Evolutionary conservation across 2,797 vertebrate genomes (phyloP), one percentile per base, ranked within the genome.

Genomic region (Hoplostethus atlanticus): DNA sequence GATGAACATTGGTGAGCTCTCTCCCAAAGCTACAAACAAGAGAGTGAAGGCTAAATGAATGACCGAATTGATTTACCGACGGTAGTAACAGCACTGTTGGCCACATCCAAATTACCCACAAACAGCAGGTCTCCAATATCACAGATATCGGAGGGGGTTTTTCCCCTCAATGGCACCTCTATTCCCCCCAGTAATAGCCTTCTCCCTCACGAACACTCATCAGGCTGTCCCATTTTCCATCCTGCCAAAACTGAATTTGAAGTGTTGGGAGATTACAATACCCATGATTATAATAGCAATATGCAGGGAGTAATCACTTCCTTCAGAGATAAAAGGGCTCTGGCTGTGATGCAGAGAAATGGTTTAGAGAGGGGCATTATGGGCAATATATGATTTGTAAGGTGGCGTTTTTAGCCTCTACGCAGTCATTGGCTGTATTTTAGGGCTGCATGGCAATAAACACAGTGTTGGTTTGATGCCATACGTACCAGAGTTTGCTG

Each of bases 221-320:
- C 57, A 61, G 47, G 16, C 28, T 15, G 3, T 38, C 46, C 51
- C 42, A 66, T 72, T 74, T 64, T 69, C 70, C 65, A 66, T 73
- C 13, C 38, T 9, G 30, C 61, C 58, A 28, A 44, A 72, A 64
- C 55, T 17, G 28, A 66, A 69, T 76, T 55, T 51, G n/a, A 78
- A 65, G 34, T 64, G 60, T 57, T 34, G n/a, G 34, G 34, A 51
- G 31, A 71, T 58, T 34, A 54, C 10, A 68, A 66, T 6, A 9
- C 5, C 16, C 51, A 59, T 30, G 38, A 64, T 56, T 69, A 17
- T 1, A 50, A 25, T 30, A 57, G n/a, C 34, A 28, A 31, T 44
- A 50, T 21, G 44, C 28, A 60, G 61, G 17, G 28, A 28, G 28
- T 28, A 28, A 28, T 28, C 28, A 28, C 28, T 28, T 28, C 28